Percentiles rank a stretch among this genome's conserved stretches.
Evolutionary conservation across 2,888 invertebrate species (phyloP).

Genomic region (Periphyllus acericola): DNA sequence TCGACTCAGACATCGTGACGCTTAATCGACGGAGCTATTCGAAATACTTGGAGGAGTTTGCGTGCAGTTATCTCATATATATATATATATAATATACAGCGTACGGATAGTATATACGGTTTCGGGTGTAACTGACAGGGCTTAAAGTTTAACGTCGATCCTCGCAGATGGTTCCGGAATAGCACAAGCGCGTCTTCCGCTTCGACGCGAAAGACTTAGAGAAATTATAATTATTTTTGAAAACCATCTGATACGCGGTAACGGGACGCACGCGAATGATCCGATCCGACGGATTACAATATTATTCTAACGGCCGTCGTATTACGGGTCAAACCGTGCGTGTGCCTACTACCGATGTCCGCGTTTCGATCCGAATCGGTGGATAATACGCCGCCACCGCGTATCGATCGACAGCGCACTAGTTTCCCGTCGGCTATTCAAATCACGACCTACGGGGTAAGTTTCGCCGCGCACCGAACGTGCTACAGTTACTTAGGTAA

Average conservation of each 20-base stretch:
- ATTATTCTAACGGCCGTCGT: too few species aligned
- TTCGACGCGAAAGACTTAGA: not conserved
- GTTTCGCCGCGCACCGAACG: too few species aligned
- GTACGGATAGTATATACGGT: not conserved
- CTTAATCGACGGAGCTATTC: conserved; percentile 12
- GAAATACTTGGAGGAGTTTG: conserved; percentile 3
- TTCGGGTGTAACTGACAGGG: conserved; percentile 36
- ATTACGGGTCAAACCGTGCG: too few species aligned
- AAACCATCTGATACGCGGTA: not conserved
- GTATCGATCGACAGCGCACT: not conserved
- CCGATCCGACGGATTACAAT: not conserved
- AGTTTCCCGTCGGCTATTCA: not conserved
- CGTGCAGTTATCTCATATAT: not conserved
- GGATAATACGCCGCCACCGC: too few species aligned
- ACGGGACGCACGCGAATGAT: not conserved
- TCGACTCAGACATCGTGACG: not conserved
- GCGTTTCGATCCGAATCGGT: too few species aligned
- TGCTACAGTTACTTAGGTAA: not conserved
- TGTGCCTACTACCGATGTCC: too few species aligned
- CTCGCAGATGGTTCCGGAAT: not conserved
- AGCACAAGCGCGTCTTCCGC: not conserved
- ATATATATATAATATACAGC: not conserved
- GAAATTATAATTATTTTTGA: not conserved
- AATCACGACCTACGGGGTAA: not conserved
- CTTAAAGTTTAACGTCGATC: conserved; percentile 30